Evolutionary conservation across 2,113 vertebrate species (phyloP).

Genomic region (Daphoenositta chrysoptera): DNA sequence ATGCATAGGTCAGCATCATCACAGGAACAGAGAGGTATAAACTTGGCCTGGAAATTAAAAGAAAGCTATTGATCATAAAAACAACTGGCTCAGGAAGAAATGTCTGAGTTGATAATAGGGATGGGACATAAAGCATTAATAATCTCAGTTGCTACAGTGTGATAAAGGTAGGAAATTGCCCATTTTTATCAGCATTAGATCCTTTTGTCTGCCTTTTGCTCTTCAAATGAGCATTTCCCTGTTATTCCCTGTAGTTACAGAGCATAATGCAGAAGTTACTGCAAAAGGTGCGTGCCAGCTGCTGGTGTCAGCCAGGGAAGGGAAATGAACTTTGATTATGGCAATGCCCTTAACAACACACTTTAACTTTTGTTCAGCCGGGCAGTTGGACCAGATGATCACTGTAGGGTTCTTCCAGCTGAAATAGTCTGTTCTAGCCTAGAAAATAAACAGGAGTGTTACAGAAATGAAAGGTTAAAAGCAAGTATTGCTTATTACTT

Average conservation of each 20-base stretch:
- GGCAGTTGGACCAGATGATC: not conserved
- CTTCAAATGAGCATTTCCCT: not conserved
- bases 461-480: not conserved
- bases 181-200: not conserved
- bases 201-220: not conserved
- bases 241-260: not conserved
- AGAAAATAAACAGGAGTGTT: not conserved
- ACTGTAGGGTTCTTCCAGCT: not conserved
- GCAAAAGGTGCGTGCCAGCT: rapidly evolving
- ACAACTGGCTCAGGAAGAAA: not conserved
- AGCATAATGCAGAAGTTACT: not conserved
- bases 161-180: not conserved
- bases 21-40: not conserved
- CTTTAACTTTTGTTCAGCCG: not conserved
- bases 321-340: not conserved
- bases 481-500: not conserved
- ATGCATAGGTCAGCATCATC: not conserved
- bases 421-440: not conserved
- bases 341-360: not conserved
- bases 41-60: not conserved
- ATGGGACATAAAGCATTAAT: not conserved
- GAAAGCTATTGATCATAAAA: not conserved
- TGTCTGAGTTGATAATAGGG: not conserved
- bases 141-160: not conserved
- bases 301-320: not conserved